A percentile compares a stretch with the other conserved stretches of the same genome.
Conservation (phyloP, 1,140 invertebrate genomes). For the Eriosoma lanigerum region DNA sequence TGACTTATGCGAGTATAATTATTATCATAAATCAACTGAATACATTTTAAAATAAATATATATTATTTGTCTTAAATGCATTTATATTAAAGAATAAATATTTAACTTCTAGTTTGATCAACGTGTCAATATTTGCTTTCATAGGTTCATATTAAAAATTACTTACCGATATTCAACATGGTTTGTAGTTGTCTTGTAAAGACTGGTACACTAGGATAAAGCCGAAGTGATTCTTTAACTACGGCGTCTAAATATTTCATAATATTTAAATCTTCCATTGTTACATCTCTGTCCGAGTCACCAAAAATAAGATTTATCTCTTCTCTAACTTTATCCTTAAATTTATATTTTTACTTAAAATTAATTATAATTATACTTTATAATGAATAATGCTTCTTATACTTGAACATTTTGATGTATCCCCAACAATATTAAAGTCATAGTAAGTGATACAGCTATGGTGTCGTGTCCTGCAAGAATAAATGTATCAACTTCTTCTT, state of each 20-base stretch:
- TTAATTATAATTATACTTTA: too few species aligned
- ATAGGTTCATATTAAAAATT: too few species aligned
- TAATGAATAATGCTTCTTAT: constrained; percentile 47
- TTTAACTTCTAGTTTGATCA: too few species aligned
- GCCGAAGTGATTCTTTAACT: constrained; percentile 66
- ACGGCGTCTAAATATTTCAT: constrained; percentile 68
- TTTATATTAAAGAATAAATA: too few species aligned
- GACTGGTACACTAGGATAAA: constrained; percentile 67
- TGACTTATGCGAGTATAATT: too few species aligned
- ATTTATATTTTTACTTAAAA: too few species aligned
- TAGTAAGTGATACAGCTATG: constrained; percentile 69
- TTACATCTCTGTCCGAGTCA: constrained; percentile 57
- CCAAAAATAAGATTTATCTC: constrained; percentile 67
- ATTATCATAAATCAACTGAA: too few species aligned
- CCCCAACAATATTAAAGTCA: constrained; percentile 69
- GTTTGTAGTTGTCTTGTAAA: constrained; percentile 67
- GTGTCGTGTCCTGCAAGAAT: constrained; percentile 72
- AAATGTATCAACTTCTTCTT: constrained; percentile 54
- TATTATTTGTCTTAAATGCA: too few species aligned
- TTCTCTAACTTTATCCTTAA: constrained; percentile 60
- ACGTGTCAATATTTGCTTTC: too few species aligned
- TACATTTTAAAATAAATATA: too few species aligned
- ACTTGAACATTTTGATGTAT: constrained; percentile 67
- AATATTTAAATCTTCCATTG: constrained; percentile 61
- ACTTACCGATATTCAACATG: constrained; percentile 61